These are phyloP conservation scores for Callinectes sapidus DNA, from an alignment of 2,888 invertebrate genomes.

Conservation along the genomic window DNA sequence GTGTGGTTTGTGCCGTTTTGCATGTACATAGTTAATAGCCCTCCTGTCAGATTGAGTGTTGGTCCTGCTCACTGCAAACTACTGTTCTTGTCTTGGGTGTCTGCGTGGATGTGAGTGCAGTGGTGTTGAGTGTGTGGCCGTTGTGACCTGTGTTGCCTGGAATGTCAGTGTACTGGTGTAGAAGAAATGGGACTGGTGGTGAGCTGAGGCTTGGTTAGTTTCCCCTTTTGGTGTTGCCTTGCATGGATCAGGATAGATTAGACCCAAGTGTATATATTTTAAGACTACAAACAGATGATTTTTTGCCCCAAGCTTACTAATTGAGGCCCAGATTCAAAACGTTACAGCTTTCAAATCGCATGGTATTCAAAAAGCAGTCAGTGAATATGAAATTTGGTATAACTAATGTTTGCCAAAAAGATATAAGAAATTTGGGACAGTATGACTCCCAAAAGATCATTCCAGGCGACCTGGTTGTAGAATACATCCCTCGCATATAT, in stretches of 20 bases:
- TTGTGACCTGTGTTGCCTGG: conserved; percentile 17
- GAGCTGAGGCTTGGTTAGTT: background rate
- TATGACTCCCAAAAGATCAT: no score
- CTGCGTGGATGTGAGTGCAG: background rate
- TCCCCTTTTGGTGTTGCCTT: background rate
- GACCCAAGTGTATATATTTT: background rate
- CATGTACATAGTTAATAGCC: background rate
- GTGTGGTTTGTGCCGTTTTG: background rate
- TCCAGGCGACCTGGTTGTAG: no score
- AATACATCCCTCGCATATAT: no score
- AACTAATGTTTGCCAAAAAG: no score
- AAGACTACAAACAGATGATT: conserved; percentile 25
- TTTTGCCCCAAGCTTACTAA: background rate
- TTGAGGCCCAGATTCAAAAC: no score
- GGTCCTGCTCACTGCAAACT: background rate
- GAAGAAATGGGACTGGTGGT: background rate
- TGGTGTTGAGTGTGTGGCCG: background rate
- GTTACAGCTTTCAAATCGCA: no score
- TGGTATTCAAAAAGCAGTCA: no score
- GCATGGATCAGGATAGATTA: background rate
- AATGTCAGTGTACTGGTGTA: background rate
- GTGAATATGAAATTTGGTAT: no score
- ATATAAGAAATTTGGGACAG: no score
- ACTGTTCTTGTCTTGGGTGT: conserved; percentile 1
- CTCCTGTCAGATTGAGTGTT: background rate